Percentiles rank a stretch among this genome's conserved stretches.
phyloP scores from a whole-genome alignment of 1,140 invertebrate species.

The Drosophila parvula region DNA sequence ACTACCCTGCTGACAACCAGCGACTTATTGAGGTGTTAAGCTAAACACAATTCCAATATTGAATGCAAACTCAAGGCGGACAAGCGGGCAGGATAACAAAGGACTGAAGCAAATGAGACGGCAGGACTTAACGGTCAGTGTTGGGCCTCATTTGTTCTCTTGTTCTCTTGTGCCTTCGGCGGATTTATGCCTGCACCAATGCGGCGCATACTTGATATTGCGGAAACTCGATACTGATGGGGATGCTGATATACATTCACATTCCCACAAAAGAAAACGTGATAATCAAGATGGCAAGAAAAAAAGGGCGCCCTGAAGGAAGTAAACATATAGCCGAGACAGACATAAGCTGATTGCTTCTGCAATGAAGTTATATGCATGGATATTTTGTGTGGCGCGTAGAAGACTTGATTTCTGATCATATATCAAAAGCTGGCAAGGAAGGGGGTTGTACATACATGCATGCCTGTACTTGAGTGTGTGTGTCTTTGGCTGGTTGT shows the following conservation, averaged over 20 bases:
- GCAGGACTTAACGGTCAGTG: neutral
- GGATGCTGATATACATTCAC: no score
- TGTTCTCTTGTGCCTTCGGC: conserved; percentile 4
- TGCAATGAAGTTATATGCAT: neutral
- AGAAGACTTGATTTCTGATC: conserved; percentile 35
- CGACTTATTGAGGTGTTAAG: conserved; percentile 70
- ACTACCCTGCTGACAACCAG: conserved; percentile 31
- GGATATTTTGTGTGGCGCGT: neutral
- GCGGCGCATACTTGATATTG: conserved; percentile 42
- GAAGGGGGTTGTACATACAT: conserved; percentile 2
- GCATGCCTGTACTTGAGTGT: neutral
- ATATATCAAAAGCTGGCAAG: conserved; percentile 39
- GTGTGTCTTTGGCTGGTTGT: conserved; percentile 21
- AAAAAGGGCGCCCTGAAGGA: neutral
- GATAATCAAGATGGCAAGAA: conserved; percentile 25
- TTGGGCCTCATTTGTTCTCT: neutral
- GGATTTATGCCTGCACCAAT: conserved; percentile 31
- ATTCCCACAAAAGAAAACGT: conserved; percentile 13
- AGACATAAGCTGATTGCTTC: conserved; percentile 41
- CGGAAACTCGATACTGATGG: conserved; percentile 28
- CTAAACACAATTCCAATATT: conserved; percentile 46
- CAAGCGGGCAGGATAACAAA: conserved; percentile 10
- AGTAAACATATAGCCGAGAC: conserved; percentile 17
- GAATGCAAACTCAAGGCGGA: conserved; percentile 8
- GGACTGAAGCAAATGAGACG: neutral